Percentiles rank a stretch among this genome's conserved stretches.
Evolutionary conservation across 1,140 invertebrate species (phyloP).

Genomic region (Bombus turneri): DNA sequence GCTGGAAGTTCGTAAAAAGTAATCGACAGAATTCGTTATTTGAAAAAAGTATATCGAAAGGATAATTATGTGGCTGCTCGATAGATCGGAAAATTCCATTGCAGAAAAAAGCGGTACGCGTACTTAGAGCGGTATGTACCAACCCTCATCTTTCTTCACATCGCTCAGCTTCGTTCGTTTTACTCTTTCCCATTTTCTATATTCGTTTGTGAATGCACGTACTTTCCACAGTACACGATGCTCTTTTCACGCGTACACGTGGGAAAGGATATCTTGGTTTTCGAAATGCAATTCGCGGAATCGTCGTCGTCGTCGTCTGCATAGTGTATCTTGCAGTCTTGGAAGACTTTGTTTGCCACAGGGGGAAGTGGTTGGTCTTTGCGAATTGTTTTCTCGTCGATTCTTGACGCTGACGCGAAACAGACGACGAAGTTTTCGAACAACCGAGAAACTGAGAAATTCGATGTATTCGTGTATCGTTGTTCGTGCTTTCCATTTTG

Average conservation of each 20-base stretch:
- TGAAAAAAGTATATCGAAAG: no score
- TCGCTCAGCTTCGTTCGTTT: not conserved
- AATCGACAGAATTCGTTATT: no score
- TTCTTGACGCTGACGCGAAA: not conserved
- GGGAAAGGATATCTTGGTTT: not conserved
- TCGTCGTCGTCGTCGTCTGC: not conserved
- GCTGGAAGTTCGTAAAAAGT: no score
- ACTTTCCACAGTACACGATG: no score
- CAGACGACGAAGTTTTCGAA: not conserved
- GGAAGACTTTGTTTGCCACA: not conserved
- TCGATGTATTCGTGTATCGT: no score
- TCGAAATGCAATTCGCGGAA: conserved; percentile 4
- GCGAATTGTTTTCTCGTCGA: conserved; percentile 1
- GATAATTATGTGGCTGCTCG: no score
- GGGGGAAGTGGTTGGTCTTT: not conserved
- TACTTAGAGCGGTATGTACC: no score
- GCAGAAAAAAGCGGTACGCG: no score
- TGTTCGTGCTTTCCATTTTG: not conserved
- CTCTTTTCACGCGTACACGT: not conserved
- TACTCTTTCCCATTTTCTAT: not conserved
- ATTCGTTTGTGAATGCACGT: no score
- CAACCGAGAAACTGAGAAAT: not conserved
- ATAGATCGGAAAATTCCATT: no score
- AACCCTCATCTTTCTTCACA: no score
- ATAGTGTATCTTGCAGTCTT: not conserved